phyloP scores from a whole-genome alignment of 2,888 invertebrate species.

The Agonum fuliginosum region DNA sequence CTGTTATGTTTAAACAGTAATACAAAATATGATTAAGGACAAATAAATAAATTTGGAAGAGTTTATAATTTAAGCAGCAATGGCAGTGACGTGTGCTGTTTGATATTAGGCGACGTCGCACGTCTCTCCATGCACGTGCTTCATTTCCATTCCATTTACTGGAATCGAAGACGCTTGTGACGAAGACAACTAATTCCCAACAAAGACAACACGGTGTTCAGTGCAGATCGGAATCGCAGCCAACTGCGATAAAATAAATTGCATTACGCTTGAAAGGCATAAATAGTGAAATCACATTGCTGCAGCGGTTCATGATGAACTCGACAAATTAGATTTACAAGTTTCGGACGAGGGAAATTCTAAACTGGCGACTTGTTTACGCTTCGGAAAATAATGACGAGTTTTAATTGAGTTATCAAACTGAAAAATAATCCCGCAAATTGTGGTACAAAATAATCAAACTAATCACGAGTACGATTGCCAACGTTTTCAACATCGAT shows the following conservation, averaged over 20 bases:
- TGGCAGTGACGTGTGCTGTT: background rate
- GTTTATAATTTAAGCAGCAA: background rate
- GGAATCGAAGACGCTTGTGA: background rate
- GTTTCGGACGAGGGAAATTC: conserved; percentile 5
- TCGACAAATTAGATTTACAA: conserved; percentile 63
- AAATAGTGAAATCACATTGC: conserved; percentile 65
- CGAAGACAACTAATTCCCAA: background rate
- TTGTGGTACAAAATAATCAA: too few relatives aligned
- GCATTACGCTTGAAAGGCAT: conserved; percentile 64
- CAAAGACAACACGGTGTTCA: conserved; percentile 16
- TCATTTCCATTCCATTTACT: conserved; percentile 38
- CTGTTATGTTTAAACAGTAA: too few relatives aligned
- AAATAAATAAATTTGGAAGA: background rate
- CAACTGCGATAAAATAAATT: conserved; percentile 63
- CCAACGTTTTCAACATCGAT: too few relatives aligned
- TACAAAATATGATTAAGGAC: too few relatives aligned
- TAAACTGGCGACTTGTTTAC: background rate
- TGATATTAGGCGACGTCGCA: background rate
- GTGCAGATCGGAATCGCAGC: conserved; percentile 48
- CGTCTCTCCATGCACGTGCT: conserved; percentile 15
- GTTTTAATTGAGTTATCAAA: too few relatives aligned
- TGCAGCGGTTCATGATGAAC: conserved; percentile 65
- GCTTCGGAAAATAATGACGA: too few relatives aligned
- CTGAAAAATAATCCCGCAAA: too few relatives aligned
- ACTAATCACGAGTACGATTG: too few relatives aligned